Conservation (phyloP, 1,140 invertebrate species). For the Eriosoma lanigerum region DNA sequence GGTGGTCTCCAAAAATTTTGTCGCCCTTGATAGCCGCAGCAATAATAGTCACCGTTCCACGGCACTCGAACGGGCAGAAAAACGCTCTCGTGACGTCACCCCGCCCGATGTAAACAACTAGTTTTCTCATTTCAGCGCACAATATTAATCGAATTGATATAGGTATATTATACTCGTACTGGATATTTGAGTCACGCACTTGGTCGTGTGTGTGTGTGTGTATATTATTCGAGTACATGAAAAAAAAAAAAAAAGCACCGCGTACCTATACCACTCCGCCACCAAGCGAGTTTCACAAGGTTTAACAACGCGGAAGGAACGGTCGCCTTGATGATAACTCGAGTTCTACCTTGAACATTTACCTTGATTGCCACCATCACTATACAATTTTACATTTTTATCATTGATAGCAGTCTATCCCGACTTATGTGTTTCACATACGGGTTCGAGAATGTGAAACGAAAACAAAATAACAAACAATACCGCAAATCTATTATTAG, state of each 20-base stretch:
- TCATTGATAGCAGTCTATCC: slow-evolving; percentile 25
- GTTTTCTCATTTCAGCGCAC: background rate
- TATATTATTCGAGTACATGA: slow-evolving; percentile 13
- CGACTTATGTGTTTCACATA: background rate
- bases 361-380: slow-evolving; percentile 47
- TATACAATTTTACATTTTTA: slow-evolving; percentile 39
- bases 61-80: background rate
- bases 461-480: slow-evolving; percentile 16
- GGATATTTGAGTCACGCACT: slow-evolving; percentile 40
- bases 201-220: background rate
- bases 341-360: slow-evolving; percentile 49
- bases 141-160: slow-evolving; percentile 13
- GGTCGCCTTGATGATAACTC: slow-evolving; percentile 48
- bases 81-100: slow-evolving; percentile 1
- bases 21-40: background rate
- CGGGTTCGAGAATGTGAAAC: slow-evolving; percentile 2
- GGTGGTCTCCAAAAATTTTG: slow-evolving; percentile 8
- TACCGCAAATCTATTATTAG: background rate
- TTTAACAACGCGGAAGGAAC: slow-evolving; percentile 51
- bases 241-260: slow-evolving; percentile 23
- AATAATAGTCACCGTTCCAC: no score
- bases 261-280: slow-evolving; percentile 14
- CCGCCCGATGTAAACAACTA: slow-evolving; percentile 20
- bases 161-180: background rate
- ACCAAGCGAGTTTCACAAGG: slow-evolving; percentile 50